phyloP scores from a whole-genome alignment of 2,113 vertebrate genomes.

The Lynx canadensis region DNA sequence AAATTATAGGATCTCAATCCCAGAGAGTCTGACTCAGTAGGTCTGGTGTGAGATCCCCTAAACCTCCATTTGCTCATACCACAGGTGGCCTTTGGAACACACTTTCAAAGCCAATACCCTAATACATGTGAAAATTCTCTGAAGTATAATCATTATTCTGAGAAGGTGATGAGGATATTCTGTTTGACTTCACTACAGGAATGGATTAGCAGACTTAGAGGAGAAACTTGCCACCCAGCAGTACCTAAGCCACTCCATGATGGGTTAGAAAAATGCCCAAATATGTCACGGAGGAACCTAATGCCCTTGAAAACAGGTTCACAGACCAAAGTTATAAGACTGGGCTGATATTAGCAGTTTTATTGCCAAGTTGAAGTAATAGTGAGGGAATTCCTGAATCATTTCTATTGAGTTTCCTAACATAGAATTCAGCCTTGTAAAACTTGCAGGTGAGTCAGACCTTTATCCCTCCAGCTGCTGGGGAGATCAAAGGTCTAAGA shows the following conservation, averaged over 20 bases:
- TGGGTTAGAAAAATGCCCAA: slow-evolving; percentile 16
- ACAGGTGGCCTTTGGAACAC: background rate
- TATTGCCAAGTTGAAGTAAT: slow-evolving; percentile 76
- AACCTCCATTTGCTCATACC: background rate
- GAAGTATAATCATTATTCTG: slow-evolving; percentile 21
- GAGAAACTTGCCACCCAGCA: background rate
- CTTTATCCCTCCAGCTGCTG: slow-evolving; percentile 69
- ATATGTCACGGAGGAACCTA: background rate
- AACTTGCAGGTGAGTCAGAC: slow-evolving; percentile 75
- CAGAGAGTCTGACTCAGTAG: background rate
- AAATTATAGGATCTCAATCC: background rate
- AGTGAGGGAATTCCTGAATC: slow-evolving; percentile 63
- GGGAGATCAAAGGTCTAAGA: slow-evolving; percentile 9
- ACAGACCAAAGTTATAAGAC: slow-evolving; percentile 57
- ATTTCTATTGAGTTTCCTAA: slow-evolving; percentile 78
- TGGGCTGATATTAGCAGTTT: slow-evolving; percentile 43
- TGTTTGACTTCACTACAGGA: slow-evolving; percentile 39
- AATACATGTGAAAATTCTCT: background rate
- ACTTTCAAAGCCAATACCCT: slow-evolving; percentile 15
- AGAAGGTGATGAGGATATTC: background rate
- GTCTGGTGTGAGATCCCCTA: background rate
- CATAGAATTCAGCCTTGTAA: slow-evolving; percentile 71
- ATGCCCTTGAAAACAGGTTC: slow-evolving; percentile 53
- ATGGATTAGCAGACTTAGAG: background rate
- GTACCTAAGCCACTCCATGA: background rate